Percentiles rank a stretch among this genome's conserved stretches.
Evolutionary conservation across 2,888 invertebrate genomes (phyloP).

Genomic region (Phytoseiulus persimilis): DNA sequence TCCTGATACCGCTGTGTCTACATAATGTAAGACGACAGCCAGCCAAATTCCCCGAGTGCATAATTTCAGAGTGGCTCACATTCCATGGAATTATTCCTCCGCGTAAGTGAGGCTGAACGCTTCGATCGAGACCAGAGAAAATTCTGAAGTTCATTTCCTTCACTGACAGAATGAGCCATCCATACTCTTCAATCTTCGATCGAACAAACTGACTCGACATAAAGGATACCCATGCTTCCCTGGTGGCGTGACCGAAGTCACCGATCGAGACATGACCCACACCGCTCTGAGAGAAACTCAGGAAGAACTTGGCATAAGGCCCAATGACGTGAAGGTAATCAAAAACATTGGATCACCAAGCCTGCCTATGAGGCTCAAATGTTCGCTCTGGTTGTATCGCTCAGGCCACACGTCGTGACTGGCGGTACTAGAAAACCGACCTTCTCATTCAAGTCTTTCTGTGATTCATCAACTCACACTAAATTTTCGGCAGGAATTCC

Average conservation of each 20-base stretch:
- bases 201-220: conserved; percentile 23
- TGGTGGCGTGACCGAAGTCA: background rate
- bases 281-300: conserved; percentile 28
- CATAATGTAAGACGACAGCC: background rate
- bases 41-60: background rate
- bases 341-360: background rate
- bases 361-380: background rate
- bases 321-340: background rate
- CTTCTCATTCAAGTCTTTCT: too few relatives aligned
- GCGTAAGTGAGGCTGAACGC: too few relatives aligned
- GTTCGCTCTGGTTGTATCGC: background rate
- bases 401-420: too few relatives aligned
- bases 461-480: too few relatives aligned
- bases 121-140: too few relatives aligned
- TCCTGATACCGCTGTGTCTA: conserved; percentile 14
- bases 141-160: background rate
- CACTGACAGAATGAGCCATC: background rate
- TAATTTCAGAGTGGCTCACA: too few relatives aligned
- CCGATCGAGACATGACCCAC: background rate
- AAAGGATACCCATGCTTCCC: conserved; percentile 29
- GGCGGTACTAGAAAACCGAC: too few relatives aligned
- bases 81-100: too few relatives aligned
- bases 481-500: too few relatives aligned
- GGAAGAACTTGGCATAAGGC: background rate
- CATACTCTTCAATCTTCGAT: background rate